Percentiles rank a stretch among this genome's conserved stretches.
These are phyloP conservation scores for Chironomus striatipennis DNA, from an alignment of 1,140 invertebrate species.

Conservation along the genomic window DNA sequence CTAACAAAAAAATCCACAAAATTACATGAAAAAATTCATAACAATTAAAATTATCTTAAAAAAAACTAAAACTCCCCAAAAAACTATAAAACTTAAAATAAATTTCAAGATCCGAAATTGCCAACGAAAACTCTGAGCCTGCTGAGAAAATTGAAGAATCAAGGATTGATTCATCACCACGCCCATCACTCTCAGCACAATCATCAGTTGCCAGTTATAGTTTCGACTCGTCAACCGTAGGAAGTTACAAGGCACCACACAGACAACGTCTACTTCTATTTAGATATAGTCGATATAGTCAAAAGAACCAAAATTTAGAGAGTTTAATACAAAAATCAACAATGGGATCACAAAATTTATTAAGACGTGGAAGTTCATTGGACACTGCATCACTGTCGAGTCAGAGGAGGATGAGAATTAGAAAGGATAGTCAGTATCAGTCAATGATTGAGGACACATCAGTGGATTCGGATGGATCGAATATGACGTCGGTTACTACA, in stretches of 20 bases:
- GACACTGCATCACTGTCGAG: neutral
- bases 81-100: too few relatives aligned
- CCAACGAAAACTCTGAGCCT: too few relatives aligned
- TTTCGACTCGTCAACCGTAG: neutral
- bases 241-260: neutral
- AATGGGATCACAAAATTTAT: constrained; percentile 15
- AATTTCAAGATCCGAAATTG: too few relatives aligned
- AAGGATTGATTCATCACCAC: too few relatives aligned
- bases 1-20: too few relatives aligned
- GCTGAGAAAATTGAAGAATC: too few relatives aligned
- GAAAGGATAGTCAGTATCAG: neutral
- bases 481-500: constrained; percentile 26
- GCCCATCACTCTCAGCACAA: neutral
- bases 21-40: too few relatives aligned
- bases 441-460: constrained; percentile 4
- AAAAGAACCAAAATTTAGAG: neutral
- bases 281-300: neutral
- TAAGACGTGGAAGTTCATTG: neutral
- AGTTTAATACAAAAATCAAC: constrained; percentile 26
- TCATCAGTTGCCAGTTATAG: neutral
- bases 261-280: neutral
- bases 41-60: too few relatives aligned
- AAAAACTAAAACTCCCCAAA: too few relatives aligned
- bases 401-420: neutral
- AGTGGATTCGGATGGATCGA: constrained; percentile 26